Evolutionary conservation across 2,113 vertebrate genomes (phyloP).

Genomic region (Microcebus griseorufus): DNA sequence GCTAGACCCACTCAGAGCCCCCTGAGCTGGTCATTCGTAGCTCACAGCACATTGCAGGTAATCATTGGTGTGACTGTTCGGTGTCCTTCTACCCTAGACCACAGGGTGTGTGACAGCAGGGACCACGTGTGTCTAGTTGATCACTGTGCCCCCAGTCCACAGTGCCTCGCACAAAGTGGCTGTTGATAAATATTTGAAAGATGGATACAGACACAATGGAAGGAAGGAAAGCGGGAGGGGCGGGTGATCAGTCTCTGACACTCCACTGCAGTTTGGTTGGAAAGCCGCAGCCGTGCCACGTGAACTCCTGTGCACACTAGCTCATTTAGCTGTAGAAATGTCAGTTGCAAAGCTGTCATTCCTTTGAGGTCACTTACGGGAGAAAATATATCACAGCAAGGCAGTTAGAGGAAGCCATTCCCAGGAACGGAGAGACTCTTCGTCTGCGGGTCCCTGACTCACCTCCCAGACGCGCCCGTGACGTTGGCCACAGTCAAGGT

Average conservation of each 20-base stretch:
- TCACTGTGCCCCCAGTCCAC: not conserved
- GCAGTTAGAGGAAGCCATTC: not conserved
- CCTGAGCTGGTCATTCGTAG: not conserved
- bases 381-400: conserved; percentile 10
- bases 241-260: not conserved
- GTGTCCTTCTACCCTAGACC: not conserved
- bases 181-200: not conserved
- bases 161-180: not conserved
- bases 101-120: too few relatives aligned
- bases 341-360: not conserved
- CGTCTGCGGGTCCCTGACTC: conserved; percentile 59
- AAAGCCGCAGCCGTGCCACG: not conserved
- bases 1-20: not conserved
- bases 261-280: not conserved
- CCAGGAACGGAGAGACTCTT: conserved; percentile 13
- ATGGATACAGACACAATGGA: not conserved
- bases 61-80: not conserved
- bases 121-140: not conserved
- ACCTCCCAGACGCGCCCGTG: conserved; percentile 53
- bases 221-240: not conserved
- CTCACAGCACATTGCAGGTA: not conserved
- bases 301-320: not conserved
- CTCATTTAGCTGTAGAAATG: not conserved
- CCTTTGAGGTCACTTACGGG: not conserved
- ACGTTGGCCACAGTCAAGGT: conserved; percentile 15